Evolutionary conservation across 2,888 invertebrate species (phyloP).

Genomic region (Chouioia cunea): DNA sequence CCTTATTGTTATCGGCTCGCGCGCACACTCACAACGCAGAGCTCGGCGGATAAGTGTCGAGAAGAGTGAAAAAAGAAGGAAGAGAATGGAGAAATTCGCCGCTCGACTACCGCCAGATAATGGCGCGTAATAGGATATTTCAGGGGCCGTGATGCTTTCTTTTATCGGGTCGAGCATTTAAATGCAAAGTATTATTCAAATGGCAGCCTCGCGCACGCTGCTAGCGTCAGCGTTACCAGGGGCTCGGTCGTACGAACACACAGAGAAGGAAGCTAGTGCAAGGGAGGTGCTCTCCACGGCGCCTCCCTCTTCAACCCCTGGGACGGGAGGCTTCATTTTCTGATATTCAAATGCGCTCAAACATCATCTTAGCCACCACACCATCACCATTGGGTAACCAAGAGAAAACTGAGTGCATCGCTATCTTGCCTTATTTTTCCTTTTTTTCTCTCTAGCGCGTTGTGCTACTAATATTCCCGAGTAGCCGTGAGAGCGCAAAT

Average conservation of each 20-base stretch:
- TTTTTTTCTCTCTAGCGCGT: constrained; percentile 10
- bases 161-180: constrained; percentile 65
- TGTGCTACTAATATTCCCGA: constrained; percentile 18
- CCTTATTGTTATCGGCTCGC: constrained; percentile 40
- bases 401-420: constrained; percentile 17
- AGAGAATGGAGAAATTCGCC: constrained; percentile 37
- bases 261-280: too few relatives aligned
- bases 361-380: constrained; percentile 60
- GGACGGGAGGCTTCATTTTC: constrained; percentile 66
- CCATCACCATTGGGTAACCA: too few relatives aligned
- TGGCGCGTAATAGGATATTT: constrained; percentile 66
- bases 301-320: constrained; percentile 46
- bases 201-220: constrained; percentile 48
- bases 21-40: neutral
- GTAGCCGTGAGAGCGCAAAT: constrained; percentile 54
- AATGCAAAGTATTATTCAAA: constrained; percentile 68
- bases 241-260: constrained; percentile 11
- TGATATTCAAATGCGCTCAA: constrained; percentile 67
- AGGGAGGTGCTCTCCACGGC: neutral
- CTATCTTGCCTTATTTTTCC: neutral
- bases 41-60: constrained; percentile 24
- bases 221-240: constrained; percentile 16
- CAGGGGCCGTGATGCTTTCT: constrained; percentile 64
- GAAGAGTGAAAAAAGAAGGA: constrained; percentile 7
- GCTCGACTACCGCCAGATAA: constrained; percentile 57